Evolutionary conservation across 2,888 invertebrate species (phyloP).

Genomic region (Cerceris rybyensis): DNA sequence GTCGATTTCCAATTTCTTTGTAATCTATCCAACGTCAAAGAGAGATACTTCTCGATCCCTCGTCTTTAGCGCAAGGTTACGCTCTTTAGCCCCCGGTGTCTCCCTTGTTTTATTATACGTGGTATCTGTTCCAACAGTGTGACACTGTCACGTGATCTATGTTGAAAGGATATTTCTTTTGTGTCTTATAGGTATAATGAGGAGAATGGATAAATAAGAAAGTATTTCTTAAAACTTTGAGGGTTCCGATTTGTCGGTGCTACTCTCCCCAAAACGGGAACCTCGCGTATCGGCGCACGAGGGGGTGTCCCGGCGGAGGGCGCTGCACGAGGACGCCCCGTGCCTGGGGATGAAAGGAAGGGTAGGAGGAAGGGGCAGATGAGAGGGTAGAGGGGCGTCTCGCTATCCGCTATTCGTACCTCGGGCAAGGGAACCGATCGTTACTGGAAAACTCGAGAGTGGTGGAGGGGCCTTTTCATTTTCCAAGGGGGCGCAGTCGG

Average conservation of each 20-base stretch:
- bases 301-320: slow-evolving; percentile 29
- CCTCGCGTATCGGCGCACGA: not conserved
- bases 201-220: no score
- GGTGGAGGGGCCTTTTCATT: slow-evolving; percentile 67
- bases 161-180: no score
- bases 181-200: no score
- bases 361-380: slow-evolving; percentile 26
- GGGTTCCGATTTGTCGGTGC: no score
- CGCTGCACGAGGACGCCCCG: slow-evolving; percentile 51
- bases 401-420: slow-evolving; percentile 72
- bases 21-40: not conserved
- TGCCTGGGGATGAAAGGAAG: slow-evolving; percentile 52
- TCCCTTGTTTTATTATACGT: no score
- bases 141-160: no score
- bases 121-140: no score
- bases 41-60: no score
- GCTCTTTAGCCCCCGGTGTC: no score
- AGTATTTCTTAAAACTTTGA: no score
- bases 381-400: slow-evolving; percentile 35
- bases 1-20: not conserved
- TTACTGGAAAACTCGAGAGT: slow-evolving; percentile 73
- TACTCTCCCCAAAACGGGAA: not conserved
- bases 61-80: no score
- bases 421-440: slow-evolving; percentile 79
- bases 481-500: slow-evolving; percentile 67